Evolutionary conservation across 2,797 vertebrate genomes (phyloP), one percentile per base, ranked within the genome.

Genomic region (Pyrocephalus nanus): DNA sequence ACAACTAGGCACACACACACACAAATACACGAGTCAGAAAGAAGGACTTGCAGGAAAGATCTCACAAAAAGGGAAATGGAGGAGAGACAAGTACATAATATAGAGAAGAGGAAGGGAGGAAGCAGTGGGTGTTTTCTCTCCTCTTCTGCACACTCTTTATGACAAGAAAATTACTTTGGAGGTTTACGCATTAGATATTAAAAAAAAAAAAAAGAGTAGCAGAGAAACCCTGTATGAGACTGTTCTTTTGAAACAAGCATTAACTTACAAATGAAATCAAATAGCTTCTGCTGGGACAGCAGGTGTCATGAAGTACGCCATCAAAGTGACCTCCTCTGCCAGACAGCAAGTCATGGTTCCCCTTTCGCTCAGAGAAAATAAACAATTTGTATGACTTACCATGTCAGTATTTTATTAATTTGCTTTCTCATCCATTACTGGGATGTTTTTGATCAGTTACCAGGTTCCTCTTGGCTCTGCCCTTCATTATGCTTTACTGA

Each of bases 81-180:
- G 61, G 70, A 90, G 47, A 74, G 36, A 58, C 7, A 53, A 83
- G 67, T 50, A 92, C 70, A 29, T 70, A 83, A 45, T 36, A 72
- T 22, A 66, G 76, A 38, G 61, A 60, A 78, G 48, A 67, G 9
- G 26, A 29, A 65, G 70, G 51, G n/a, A 86, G 73, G 61, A 92
- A 93, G 48, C 26, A 43, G 58, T 50, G 45, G n/a, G 57, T 88
- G 71, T 88, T 92, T 79, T 70, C 73, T 88, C 93, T 86, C 82
- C 62, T 88, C 40, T 92, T 94, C 74, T 88, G 67, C 75, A 89
- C 0, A 0, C 11, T 84, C 50, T 86, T 78, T 92, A 43, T 80
- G 70, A 93, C 36, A 86, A 95, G 72, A 92, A 94, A 95, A 93
- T 79, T 48, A 88, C 78, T 90, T 89, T 45, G 51, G 72, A 80